Evolutionary conservation across 2,797 vertebrate species (phyloP).

Genomic region (Pogoniulus pusillus): DNA sequence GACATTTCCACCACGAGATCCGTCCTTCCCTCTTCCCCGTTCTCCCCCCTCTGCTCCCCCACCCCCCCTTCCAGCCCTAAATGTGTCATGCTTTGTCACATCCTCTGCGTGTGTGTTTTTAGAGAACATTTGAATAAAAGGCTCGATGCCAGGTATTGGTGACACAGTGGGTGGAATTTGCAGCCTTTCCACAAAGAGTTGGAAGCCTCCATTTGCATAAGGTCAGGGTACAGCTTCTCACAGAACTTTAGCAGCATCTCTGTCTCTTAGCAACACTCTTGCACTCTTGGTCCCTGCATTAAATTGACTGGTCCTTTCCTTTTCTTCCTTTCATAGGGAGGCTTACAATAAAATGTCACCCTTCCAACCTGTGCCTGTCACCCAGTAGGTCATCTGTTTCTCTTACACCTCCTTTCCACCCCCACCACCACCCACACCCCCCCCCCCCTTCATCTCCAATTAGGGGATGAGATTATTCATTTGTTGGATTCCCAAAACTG

Average conservation of each 20-base stretch:
- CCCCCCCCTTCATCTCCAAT: slow-evolving; percentile 81
- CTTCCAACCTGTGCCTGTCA: slow-evolving; percentile 91
- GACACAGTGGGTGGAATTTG: slow-evolving; percentile 86
- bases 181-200: slow-evolving; percentile 90
- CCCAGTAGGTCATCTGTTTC: slow-evolving; percentile 86
- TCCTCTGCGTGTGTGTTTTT: slow-evolving; percentile 82
- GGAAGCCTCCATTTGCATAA: slow-evolving; percentile 96
- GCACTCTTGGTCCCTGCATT: slow-evolving; percentile 88
- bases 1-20: slow-evolving; percentile 76
- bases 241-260: slow-evolving; percentile 96
- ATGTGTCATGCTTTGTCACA: slow-evolving; percentile 83
- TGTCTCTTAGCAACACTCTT: slow-evolving; percentile 99
- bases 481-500: slow-evolving; percentile 76
- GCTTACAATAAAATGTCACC: slow-evolving; percentile 96
- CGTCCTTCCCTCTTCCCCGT: neutral
- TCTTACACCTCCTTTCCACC: slow-evolving; percentile 59
- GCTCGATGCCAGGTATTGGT: slow-evolving; percentile 91
- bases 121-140: slow-evolving; percentile 88
- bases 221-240: slow-evolving; percentile 94
- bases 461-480: slow-evolving; percentile 84
- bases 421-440: slow-evolving; percentile 58
- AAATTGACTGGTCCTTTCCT: slow-evolving; percentile 94
- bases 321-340: slow-evolving; percentile 93
- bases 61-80: too few species aligned
- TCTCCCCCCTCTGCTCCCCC: too few species aligned